Conservation (phyloP, 64 coral and sea anemone species). For the Pocillopora damicornis region DNA sequence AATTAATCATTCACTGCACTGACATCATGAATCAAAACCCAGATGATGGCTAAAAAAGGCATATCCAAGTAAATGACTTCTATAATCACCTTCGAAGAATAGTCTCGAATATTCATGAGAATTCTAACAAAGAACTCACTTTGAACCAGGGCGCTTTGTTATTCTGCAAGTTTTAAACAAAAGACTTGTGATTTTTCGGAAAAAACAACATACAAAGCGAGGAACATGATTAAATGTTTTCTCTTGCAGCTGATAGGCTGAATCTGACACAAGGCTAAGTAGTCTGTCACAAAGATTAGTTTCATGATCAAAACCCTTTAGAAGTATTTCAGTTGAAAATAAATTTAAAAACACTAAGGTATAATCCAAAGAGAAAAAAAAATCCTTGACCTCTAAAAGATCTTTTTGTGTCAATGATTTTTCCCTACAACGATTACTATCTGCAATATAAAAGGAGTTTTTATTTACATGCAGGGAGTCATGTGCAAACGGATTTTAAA, state of each 20-base stretch:
- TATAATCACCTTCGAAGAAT: conserved; percentile 15
- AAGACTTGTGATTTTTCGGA: neutral
- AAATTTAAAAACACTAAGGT: too few species aligned
- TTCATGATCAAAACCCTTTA: neutral
- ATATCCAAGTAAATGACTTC: neutral
- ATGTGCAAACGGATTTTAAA: neutral
- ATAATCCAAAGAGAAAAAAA: too few species aligned
- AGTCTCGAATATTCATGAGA: neutral
- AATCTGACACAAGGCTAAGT: neutral
- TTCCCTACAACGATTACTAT: neutral
- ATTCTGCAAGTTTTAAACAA: neutral
- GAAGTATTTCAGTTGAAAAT: neutral
- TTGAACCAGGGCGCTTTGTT: neutral
- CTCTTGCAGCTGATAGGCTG: neutral
- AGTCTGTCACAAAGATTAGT: neutral
- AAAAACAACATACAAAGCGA: conserved; percentile 1
- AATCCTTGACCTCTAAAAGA: too few species aligned
- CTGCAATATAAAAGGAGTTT: neutral
- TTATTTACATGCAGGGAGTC: neutral
- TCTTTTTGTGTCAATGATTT: neutral
- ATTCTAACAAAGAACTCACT: neutral
- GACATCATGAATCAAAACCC: neutral
- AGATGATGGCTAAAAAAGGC: neutral
- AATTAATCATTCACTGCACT: neutral
- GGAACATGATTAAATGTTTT: neutral